Evolutionary conservation across 2,797 vertebrate genomes (phyloP).

Genomic region (Lithobates pipiens): DNA sequence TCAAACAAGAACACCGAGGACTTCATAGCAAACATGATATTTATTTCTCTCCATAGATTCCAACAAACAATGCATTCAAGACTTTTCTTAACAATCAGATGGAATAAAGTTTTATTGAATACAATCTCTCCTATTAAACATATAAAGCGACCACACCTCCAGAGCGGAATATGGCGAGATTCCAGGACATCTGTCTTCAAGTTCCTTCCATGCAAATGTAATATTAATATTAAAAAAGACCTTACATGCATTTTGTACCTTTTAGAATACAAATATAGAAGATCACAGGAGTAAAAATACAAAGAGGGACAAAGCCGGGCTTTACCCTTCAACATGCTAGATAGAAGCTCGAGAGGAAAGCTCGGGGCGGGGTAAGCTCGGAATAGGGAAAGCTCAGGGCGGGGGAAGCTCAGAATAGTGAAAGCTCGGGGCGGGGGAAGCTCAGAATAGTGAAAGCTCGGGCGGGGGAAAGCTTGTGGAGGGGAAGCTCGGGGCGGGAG

Average conservation of each 20-base stretch:
- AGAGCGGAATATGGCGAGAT: not conserved
- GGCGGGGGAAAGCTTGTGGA: too few relatives aligned
- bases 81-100: slow-evolving; percentile 66
- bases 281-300: too few relatives aligned
- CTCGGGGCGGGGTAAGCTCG: slow-evolving; percentile 57
- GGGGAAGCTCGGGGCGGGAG: too few relatives aligned
- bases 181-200: not conserved
- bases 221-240: slow-evolving; percentile 67
- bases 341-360: slow-evolving; percentile 72
- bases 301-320: slow-evolving; percentile 73
- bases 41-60: slow-evolving; percentile 73
- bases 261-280: slow-evolving; percentile 76
- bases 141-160: slow-evolving; percentile 64
- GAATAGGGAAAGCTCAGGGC: too few relatives aligned
- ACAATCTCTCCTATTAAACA: slow-evolving; percentile 64
- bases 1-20: not conserved
- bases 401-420: too few relatives aligned
- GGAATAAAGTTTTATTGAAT: slow-evolving; percentile 73
- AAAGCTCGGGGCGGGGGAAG: too few relatives aligned
- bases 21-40: slow-evolving; percentile 73
- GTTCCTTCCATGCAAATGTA: slow-evolving; percentile 64
- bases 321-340: slow-evolving; percentile 69
- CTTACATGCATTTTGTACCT: slow-evolving; percentile 67
- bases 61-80: slow-evolving; percentile 77
- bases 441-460: too few relatives aligned